Conservation (phyloP, 1,140 invertebrate species). For the Gryllus bimaculatus region DNA sequence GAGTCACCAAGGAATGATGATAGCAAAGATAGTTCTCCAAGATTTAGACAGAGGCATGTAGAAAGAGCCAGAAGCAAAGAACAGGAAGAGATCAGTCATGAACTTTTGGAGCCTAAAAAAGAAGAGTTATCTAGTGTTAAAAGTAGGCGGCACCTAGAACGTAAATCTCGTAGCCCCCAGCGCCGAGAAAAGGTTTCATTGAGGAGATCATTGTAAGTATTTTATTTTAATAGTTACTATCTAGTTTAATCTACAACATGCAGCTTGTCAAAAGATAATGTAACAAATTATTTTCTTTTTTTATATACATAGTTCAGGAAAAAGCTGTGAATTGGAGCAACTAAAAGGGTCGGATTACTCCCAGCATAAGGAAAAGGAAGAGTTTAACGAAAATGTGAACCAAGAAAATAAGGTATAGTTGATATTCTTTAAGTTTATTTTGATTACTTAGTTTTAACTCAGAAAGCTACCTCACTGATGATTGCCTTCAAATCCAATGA, state of each 20-base stretch:
- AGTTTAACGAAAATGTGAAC: no score
- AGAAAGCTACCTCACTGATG: no score
- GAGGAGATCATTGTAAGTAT: constrained; percentile 13
- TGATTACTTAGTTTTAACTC: no score
- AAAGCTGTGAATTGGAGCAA: background rate
- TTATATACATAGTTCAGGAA: background rate
- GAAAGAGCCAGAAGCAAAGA: background rate
- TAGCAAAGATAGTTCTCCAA: background rate
- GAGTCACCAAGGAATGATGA: background rate
- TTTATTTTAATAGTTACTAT: background rate
- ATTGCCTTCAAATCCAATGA: no score
- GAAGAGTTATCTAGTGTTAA: background rate
- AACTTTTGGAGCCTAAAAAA: no score
- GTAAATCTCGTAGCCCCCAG: constrained; percentile 7
- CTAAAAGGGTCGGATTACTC: no score
- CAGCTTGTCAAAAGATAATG: background rate
- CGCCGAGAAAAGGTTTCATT: constrained; percentile 14
- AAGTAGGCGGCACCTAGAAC: background rate
- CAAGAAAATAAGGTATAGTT: no score
- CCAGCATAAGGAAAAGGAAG: no score
- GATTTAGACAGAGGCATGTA: background rate
- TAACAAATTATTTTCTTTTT: background rate
- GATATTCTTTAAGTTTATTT: no score
- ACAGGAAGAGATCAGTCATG: no score
- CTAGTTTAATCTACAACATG: no score